phyloP scores from a whole-genome alignment of 1,140 invertebrate species.

The Stenopsyche tienmushanensis region DNA sequence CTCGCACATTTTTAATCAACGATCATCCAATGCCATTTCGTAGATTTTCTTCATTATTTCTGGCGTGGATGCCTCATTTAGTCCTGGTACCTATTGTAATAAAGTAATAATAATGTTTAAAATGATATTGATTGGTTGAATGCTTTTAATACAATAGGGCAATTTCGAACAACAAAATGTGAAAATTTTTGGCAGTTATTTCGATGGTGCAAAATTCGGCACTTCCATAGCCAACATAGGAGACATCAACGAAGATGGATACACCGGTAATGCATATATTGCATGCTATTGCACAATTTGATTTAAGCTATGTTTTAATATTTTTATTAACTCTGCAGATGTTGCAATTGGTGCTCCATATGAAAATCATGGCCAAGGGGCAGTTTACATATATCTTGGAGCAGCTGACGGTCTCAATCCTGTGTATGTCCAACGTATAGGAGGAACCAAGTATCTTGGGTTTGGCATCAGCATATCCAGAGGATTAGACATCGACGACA shows the following conservation, averaged over 20 bases:
- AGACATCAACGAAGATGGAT: constrained; percentile 67
- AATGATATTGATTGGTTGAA: too few relatives aligned
- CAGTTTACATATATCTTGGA: constrained; percentile 66
- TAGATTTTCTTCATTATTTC: too few relatives aligned
- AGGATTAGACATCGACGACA: constrained; percentile 62
- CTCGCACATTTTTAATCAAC: too few relatives aligned
- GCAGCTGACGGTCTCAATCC: constrained; percentile 53
- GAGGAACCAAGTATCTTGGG: constrained; percentile 45
- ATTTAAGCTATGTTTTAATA: neutral
- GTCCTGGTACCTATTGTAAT: too few relatives aligned
- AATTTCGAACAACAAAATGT: constrained; percentile 37
- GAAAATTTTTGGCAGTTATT: constrained; percentile 48
- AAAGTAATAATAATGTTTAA: too few relatives aligned
- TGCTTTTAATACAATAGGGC: too few relatives aligned
- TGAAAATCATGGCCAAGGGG: constrained; percentile 59
- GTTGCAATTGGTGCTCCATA: constrained; percentile 68
- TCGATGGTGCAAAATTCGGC: constrained; percentile 60
- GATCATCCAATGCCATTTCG: too few relatives aligned
- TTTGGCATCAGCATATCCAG: constrained; percentile 65
- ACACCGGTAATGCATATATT: constrained; percentile 51
- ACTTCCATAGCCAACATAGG: constrained; percentile 60
- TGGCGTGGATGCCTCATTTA: too few relatives aligned
- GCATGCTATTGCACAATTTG: neutral
- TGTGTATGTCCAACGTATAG: constrained; percentile 45
- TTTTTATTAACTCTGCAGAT: constrained; percentile 52